phyloP scores from a whole-genome alignment of 2,888 invertebrate genomes.

The Cantharis lateralis region DNA sequence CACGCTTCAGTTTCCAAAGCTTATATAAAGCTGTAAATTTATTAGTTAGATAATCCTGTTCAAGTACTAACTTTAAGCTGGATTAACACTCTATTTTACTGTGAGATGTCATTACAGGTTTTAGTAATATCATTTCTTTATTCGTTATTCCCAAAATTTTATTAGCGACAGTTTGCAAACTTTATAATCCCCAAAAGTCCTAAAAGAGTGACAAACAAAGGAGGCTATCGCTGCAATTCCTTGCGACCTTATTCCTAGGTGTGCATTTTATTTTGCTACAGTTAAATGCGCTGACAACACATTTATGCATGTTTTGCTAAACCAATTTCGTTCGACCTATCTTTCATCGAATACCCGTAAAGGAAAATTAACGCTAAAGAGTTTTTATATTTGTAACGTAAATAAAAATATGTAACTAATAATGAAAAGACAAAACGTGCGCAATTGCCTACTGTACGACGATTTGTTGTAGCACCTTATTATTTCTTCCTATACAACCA shows the following conservation, averaged over 20 bases:
- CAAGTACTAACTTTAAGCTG: slow-evolving; percentile 57
- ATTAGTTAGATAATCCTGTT: slow-evolving; percentile 62
- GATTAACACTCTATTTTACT: slow-evolving; percentile 64
- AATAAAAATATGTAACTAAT: neutral
- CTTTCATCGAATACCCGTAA: neutral
- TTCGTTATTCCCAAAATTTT: neutral
- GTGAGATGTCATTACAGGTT: slow-evolving; percentile 43
- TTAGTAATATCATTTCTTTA: slow-evolving; percentile 21
- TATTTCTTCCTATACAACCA: slow-evolving; percentile 26
- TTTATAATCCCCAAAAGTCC: neutral
- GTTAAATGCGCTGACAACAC: neutral
- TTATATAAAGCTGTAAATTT: slow-evolving; percentile 66
- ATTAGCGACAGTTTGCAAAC: neutral
- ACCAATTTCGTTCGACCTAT: neutral
- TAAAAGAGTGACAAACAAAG: neutral
- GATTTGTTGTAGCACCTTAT: slow-evolving; percentile 22
- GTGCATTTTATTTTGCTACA: neutral
- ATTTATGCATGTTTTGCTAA: neutral
- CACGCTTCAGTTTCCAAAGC: slow-evolving; percentile 56
- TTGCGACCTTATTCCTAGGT: neutral
- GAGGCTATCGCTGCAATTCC: neutral
- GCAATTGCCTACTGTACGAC: slow-evolving; percentile 9
- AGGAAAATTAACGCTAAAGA: neutral
- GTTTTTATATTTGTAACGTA: neutral
- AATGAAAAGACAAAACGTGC: neutral